A percentile compares a stretch with the other conserved stretches of the same genome.
phyloP scores from a whole-genome alignment of 1,140 invertebrate genomes.

The Drosophila eugracilis region DNA sequence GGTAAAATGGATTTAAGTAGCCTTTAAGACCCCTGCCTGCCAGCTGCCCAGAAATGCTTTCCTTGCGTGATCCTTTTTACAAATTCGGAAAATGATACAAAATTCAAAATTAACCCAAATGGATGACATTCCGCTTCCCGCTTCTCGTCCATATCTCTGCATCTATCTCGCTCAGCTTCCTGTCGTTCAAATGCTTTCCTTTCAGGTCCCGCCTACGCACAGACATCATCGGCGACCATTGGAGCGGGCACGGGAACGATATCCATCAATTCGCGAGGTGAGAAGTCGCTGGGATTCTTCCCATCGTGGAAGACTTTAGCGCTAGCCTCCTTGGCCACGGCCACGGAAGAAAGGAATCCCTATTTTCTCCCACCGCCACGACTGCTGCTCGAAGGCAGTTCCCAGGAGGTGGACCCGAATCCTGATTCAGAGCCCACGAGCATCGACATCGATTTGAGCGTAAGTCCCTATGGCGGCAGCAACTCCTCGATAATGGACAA shows the following conservation, averaged over 20 bases:
- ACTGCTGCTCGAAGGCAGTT: constrained; percentile 60
- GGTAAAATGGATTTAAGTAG: background rate
- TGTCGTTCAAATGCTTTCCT: constrained; percentile 11
- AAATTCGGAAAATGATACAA: background rate
- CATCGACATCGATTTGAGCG: constrained; percentile 65
- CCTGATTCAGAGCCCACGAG: constrained; percentile 30
- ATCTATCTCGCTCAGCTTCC: background rate
- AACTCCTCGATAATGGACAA: constrained; percentile 10
- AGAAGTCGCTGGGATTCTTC: constrained; percentile 76
- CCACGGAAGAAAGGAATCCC: constrained; percentile 58
- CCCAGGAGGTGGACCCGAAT: constrained; percentile 41
- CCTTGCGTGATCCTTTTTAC: background rate
- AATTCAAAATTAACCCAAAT: too few relatives aligned
- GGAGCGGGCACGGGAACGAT: constrained; percentile 27
- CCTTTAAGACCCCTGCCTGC: background rate
- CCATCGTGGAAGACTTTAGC: constrained; percentile 81
- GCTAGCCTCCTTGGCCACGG: constrained; percentile 69
- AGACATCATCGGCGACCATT: constrained; percentile 36
- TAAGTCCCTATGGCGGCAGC: constrained; percentile 40
- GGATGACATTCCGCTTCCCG: too few relatives aligned
- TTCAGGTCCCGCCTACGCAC: constrained; percentile 61
- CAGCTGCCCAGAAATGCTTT: background rate
- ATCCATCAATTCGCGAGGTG: constrained; percentile 55
- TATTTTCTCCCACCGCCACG: constrained; percentile 70
- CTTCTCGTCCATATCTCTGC: background rate